Base-by-base conservation (phyloP, 1,140 invertebrate genomes). In the Babylonia areolata region DNA sequence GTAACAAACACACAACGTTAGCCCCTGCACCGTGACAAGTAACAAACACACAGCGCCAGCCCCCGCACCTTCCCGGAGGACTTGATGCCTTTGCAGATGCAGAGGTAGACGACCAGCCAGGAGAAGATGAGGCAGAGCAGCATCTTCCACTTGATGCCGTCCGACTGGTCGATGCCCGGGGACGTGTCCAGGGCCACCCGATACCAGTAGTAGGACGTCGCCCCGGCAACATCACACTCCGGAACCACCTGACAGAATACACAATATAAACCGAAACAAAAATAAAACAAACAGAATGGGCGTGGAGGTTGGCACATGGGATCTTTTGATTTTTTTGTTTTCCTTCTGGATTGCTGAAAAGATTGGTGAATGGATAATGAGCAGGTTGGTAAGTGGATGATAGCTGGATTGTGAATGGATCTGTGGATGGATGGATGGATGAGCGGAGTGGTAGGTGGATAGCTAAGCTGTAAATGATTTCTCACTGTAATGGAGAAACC, bases 81-180 rank as follows among this genome's bases (percentile, higher is more conserved):
- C 15, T 98, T 98, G 79, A 99, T 99, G 42, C 98, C 98, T 94
- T 99, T 99, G 86, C 98, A 98, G 96, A 99, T 99, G 94, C 98
- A 99, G 93, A 99, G 96, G 92, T 99, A 99, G 79, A 99, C 97
- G 12, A 99, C 95, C 42, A 98, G 96, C 98, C 98, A 99, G 54
- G 98, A 97, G 6, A 98, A 95, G 0, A 98, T 95, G 17, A 99
- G 95, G n/a, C 97, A 97, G 23, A 98, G 91, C 2, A 97, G 97
- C 88, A 99, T 98, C 92, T 98, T 98, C 96, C 97, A 98, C 94
- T 99, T 99, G 93, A 99, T 88, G 17, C 90, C 91, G 46, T 87
- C 89, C 20, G 88, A 71, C 12, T 90, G 87, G 28, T 91, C 89
- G 54, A 99, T 97, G 51, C 90, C 88, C 12, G 87, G 75, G 1